These are phyloP conservation scores for Lycophotia porphyrea DNA, from an alignment of 2,888 invertebrate genomes.

Conservation along the genomic window DNA sequence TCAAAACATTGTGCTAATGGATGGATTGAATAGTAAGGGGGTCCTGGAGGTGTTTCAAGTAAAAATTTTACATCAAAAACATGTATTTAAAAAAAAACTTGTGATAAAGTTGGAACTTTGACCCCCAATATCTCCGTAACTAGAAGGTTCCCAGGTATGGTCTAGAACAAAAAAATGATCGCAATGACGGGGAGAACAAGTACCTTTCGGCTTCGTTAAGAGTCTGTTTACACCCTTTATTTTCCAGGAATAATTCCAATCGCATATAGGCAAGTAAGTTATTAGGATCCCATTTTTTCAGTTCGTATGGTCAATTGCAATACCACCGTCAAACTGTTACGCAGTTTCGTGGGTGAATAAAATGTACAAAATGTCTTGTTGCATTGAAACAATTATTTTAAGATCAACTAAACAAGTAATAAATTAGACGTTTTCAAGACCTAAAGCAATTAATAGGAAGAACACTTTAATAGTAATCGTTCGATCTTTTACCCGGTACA, in stretches of 20 bases:
- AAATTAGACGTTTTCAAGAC: not conserved
- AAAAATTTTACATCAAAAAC: too few relatives aligned
- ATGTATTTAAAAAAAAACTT: too few relatives aligned
- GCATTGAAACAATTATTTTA: not conserved
- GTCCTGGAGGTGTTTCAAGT: too few relatives aligned
- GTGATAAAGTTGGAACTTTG: too few relatives aligned
- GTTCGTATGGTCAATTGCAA: not conserved
- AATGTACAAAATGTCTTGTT: not conserved
- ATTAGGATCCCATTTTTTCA: not conserved
- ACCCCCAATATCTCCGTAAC: too few relatives aligned
- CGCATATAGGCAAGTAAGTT: not conserved
- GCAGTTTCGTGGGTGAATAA: not conserved
- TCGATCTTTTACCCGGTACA: constrained; percentile 26
- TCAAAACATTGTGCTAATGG: too few relatives aligned
- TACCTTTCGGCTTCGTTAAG: too few relatives aligned
- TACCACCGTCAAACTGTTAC: not conserved
- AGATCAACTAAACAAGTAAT: not conserved
- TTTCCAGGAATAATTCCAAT: constrained; percentile 33
- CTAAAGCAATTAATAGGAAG: constrained; percentile 6
- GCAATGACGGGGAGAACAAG: too few relatives aligned
- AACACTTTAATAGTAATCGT: constrained; percentile 3
- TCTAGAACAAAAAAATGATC: too few relatives aligned
- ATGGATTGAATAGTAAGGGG: too few relatives aligned
- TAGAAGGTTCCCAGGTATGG: too few relatives aligned
- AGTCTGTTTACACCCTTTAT: too few relatives aligned